Evolutionary conservation across 2,797 vertebrate genomes (phyloP).

Genomic region (Ctenosaura bakeri): DNA sequence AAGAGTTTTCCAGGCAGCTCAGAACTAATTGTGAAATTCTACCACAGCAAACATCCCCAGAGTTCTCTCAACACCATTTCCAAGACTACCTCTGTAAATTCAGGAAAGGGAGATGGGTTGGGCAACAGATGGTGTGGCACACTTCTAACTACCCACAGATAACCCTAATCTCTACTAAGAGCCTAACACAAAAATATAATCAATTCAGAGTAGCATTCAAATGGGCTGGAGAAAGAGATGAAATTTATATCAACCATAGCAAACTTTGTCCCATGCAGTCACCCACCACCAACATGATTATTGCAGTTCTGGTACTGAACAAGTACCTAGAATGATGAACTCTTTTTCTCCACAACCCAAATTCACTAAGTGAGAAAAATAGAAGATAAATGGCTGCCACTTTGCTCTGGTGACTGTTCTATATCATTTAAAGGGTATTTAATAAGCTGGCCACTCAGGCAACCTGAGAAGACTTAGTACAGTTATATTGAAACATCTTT

Average conservation of each 20-base stretch:
- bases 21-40: background rate
- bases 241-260: no score
- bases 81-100: background rate
- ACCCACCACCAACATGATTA: no score
- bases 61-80: background rate
- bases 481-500: conserved; percentile 39
- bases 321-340: background rate
- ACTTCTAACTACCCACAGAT: background rate
- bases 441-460: conserved; percentile 43
- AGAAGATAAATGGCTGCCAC: conserved; percentile 41
- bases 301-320: no score
- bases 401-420: conserved; percentile 14
- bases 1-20: background rate
- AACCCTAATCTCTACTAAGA: background rate
- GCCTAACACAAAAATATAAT: no score
- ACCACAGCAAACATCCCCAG: background rate
- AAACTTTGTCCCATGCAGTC: no score
- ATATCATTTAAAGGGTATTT: conserved; percentile 51
- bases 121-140: background rate
- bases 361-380: conserved; percentile 45
- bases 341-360: background rate
- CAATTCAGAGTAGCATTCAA: no score
- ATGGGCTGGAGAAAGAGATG: no score
- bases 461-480: conserved; percentile 46
- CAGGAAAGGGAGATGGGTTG: background rate